Conservation (phyloP, 2,797 vertebrate genomes). For the Melanotaenia pygmaea region DNA sequence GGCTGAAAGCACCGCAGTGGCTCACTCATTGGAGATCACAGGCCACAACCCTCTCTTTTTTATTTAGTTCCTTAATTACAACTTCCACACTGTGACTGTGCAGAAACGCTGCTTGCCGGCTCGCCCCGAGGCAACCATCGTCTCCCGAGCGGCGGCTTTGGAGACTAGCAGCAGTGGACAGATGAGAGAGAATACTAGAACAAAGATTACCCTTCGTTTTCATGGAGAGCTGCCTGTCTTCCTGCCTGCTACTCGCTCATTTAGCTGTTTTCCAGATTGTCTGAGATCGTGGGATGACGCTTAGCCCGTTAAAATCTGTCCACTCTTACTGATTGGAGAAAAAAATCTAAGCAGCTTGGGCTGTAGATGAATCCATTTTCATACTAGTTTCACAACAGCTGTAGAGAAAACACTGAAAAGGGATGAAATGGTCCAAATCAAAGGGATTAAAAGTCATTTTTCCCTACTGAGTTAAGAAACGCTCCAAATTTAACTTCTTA, state of each 20-base stretch:
- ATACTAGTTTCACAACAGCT: slow-evolving; percentile 21
- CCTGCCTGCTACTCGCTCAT: slow-evolving; percentile 26
- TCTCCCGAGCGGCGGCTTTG: slow-evolving; percentile 44
- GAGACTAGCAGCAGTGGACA: slow-evolving; percentile 50
- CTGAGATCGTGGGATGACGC: slow-evolving; percentile 21
- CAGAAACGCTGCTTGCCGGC: slow-evolving; percentile 49
- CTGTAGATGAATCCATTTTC: slow-evolving; percentile 20
- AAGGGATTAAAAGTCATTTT: neutral
- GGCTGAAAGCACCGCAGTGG: slow-evolving; percentile 60
- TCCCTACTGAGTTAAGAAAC: neutral
- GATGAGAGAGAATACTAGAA: slow-evolving; percentile 62
- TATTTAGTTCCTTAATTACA: slow-evolving; percentile 82
- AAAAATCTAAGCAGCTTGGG: neutral
- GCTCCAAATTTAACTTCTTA: slow-evolving; percentile 6
- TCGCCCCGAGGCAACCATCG: slow-evolving; percentile 41
- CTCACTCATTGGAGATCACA: slow-evolving; percentile 64
- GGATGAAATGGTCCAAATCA: slow-evolving; percentile 44
- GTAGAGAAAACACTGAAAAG: neutral
- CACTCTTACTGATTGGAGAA: neutral
- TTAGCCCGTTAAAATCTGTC: slow-evolving; percentile 2
- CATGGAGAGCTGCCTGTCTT: slow-evolving; percentile 44
- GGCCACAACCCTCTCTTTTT: slow-evolving; percentile 74
- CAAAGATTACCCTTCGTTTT: slow-evolving; percentile 66
- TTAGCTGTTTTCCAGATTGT: slow-evolving; percentile 40
- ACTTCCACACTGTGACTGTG: slow-evolving; percentile 63